Conservation (phyloP, 1,140 invertebrate genomes). For the Diorhabda elongata region DNA sequence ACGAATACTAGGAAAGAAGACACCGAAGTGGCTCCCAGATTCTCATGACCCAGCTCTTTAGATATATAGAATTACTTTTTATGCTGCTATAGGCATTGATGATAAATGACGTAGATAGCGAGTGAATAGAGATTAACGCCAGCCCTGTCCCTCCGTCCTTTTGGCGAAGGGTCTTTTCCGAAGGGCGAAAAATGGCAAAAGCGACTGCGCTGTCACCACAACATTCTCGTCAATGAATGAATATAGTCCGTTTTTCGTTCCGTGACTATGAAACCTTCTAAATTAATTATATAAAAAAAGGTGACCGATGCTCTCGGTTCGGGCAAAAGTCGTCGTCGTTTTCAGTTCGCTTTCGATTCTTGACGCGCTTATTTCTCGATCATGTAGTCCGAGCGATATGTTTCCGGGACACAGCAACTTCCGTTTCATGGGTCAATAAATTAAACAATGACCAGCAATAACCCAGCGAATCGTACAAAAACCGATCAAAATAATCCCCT, state of each 20-base stretch:
- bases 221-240: slow-evolving; percentile 29
- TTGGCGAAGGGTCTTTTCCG: slow-evolving; percentile 7
- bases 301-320: slow-evolving; percentile 3
- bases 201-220: slow-evolving; percentile 19
- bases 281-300: slow-evolving; percentile 7
- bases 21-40: background rate
- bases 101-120: background rate
- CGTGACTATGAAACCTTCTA: slow-evolving; percentile 6
- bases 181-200: slow-evolving; percentile 4
- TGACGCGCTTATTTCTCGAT: background rate
- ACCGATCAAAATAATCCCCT: background rate
- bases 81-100: background rate
- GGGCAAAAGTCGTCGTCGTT: background rate
- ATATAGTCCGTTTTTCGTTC: slow-evolving; percentile 26
- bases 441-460: slow-evolving; percentile 5
- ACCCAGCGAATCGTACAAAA: background rate
- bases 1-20: background rate
- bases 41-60: background rate
- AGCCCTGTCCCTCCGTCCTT: background rate
- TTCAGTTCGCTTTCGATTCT: background rate
- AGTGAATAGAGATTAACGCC: background rate
- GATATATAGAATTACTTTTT: background rate
- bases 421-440: slow-evolving; percentile 11
- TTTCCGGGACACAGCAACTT: background rate
- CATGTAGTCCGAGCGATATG: background rate